A percentile compares a stretch with the other conserved stretches of the same genome.
Evolutionary conservation across 1,140 invertebrate species (phyloP).

Genomic region (Sitodiplosis mosellana): DNA sequence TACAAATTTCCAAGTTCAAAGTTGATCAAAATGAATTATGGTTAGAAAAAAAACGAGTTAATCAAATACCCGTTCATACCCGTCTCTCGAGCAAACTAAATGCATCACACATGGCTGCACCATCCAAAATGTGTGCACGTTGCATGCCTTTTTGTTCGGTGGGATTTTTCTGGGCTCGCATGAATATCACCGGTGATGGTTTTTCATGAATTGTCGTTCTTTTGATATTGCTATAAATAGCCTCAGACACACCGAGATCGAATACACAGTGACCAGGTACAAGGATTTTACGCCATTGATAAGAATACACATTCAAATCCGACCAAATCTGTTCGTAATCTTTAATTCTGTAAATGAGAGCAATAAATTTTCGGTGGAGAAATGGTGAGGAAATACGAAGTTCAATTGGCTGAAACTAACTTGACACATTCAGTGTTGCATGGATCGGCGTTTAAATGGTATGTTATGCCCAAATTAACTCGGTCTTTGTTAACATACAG

Average conservation of each 20-base stretch:
- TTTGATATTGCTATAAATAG: conserved; percentile 47
- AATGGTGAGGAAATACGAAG: neutral
- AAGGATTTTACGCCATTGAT: conserved; percentile 45
- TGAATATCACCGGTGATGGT: conserved; percentile 54
- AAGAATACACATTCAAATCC: conserved; percentile 44
- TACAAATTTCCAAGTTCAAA: too few relatives aligned
- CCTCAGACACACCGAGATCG: conserved; percentile 53
- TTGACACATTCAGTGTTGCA: conserved; percentile 45
- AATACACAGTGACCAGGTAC: conserved; percentile 51
- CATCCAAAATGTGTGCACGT: conserved; percentile 63
- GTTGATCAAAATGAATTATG: conserved; percentile 2
- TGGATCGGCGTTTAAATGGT: conserved; percentile 37
- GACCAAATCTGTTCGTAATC: conserved; percentile 49
- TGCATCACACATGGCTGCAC: conserved; percentile 80
- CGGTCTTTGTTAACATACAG: conserved; percentile 42
- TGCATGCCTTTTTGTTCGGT: conserved; percentile 77
- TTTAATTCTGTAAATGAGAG: conserved; percentile 35
- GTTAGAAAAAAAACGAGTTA: conserved; percentile 1
- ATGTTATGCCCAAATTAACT: conserved; percentile 30
- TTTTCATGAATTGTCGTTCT: conserved; percentile 33
- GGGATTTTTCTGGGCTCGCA: conserved; percentile 72
- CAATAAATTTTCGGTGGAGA: neutral
- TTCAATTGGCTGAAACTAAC: conserved; percentile 29
- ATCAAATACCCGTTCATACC: too few relatives aligned
- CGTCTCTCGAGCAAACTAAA: conserved; percentile 67